Conservation (phyloP, 1,140 invertebrate genomes). For the Pachyrhynchus sulphureomaculatus region DNA sequence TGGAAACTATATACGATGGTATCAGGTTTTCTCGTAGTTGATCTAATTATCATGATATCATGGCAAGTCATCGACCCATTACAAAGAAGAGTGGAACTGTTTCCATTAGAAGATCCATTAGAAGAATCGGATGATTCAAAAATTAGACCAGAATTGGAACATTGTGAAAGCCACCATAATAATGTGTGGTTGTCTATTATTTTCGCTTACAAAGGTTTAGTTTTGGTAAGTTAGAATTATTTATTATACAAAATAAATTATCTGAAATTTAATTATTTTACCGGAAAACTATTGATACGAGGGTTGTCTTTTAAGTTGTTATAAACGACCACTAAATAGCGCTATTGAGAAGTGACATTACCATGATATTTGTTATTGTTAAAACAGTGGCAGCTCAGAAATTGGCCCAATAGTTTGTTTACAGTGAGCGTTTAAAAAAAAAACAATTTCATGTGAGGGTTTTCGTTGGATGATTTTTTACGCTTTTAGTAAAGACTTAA, state of each 20-base stretch:
- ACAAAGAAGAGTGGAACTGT: conserved; percentile 79
- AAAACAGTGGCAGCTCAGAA: too few relatives aligned
- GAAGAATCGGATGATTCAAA: conserved; percentile 91
- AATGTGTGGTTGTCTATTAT: conserved; percentile 93
- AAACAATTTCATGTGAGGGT: too few relatives aligned
- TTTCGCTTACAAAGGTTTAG: conserved; percentile 95
- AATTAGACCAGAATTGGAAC: conserved; percentile 90
- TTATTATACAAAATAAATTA: neutral
- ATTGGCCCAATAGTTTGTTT: too few relatives aligned
- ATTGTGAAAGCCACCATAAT: conserved; percentile 93
- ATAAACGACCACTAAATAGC: too few relatives aligned
- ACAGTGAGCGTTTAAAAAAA: too few relatives aligned
- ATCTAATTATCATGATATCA: conserved; percentile 80
- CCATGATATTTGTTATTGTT: too few relatives aligned
- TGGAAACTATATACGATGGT: conserved; percentile 97
- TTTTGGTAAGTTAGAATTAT: conserved; percentile 58
- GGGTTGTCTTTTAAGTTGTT: too few relatives aligned
- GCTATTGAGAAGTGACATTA: too few relatives aligned
- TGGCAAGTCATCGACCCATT: conserved; percentile 96
- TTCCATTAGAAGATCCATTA: conserved; percentile 82
- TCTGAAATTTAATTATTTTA: neutral
- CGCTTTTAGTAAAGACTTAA: too few relatives aligned
- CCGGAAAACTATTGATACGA: too few relatives aligned
- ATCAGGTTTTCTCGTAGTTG: conserved; percentile 80
- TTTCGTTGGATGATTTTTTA: too few relatives aligned